Conservation (phyloP, 2,888 invertebrate species). For the Quadriops clusia region DNA sequence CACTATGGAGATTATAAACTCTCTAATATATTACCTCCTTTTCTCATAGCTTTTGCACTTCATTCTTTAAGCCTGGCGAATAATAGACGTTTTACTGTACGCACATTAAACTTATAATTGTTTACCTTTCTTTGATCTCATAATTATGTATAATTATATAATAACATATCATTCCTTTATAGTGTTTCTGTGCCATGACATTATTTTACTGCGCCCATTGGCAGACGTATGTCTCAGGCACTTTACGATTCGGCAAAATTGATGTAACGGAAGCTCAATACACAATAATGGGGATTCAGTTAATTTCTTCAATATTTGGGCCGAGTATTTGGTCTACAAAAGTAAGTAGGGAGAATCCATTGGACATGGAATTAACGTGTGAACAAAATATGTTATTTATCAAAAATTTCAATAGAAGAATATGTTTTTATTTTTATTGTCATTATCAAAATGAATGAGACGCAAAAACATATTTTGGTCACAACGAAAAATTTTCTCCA, state of each 20-base stretch:
- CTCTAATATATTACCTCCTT: too few relatives aligned
- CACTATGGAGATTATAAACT: too few relatives aligned
- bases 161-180: constrained; percentile 12
- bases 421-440: constrained; percentile 6
- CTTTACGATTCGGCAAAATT: constrained; percentile 76
- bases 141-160: too few relatives aligned
- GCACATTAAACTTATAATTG: too few relatives aligned
- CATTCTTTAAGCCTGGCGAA: too few relatives aligned
- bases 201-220: constrained; percentile 98
- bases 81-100: too few relatives aligned
- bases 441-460: not conserved
- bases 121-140: too few relatives aligned
- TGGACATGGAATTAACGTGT: not conserved
- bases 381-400: too few relatives aligned
- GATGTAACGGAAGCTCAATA: constrained; percentile 99
- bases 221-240: constrained; percentile 98
- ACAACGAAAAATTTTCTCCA: too few relatives aligned
- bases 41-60: too few relatives aligned
- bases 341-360: constrained; percentile 37
- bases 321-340: constrained; percentile 73
- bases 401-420: constrained; percentile 4
- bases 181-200: constrained; percentile 89
- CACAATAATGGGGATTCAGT: constrained; percentile 77
- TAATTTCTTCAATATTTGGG: constrained; percentile 79
- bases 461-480: too few relatives aligned